Percentiles rank a stretch among this genome's conserved stretches.
phyloP scores from a whole-genome alignment of 2,797 vertebrate species.

The Anabas testudineus region DNA sequence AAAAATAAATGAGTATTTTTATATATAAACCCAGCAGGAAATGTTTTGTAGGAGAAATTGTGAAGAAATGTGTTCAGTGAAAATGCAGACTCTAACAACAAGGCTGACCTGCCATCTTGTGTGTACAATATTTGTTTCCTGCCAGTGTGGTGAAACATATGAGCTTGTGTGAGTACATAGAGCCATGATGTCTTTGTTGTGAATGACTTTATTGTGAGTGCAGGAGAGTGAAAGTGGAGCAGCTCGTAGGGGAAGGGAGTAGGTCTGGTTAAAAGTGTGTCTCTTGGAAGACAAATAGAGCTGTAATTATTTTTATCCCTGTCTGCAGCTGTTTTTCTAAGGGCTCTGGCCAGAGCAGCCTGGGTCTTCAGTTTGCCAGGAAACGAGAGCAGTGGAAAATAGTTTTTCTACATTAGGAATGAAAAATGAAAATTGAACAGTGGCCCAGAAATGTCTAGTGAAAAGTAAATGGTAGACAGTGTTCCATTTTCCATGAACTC shows the following conservation, averaged over 20 bases:
- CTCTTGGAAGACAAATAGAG: constrained; percentile 88
- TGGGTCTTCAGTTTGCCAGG: constrained; percentile 81
- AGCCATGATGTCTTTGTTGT: constrained; percentile 35
- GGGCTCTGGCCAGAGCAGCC: constrained; percentile 83
- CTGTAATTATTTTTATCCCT: constrained; percentile 88
- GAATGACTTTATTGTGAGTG: constrained; percentile 64
- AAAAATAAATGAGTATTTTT: not conserved
- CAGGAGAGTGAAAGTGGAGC: constrained; percentile 61
- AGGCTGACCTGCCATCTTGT: not conserved
- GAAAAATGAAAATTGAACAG: constrained; percentile 80
- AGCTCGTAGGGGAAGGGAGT: constrained; percentile 62
- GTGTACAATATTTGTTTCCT: constrained; percentile 27
- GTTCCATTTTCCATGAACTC: constrained; percentile 89
- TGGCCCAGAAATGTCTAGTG: constrained; percentile 86
- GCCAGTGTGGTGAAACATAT: constrained; percentile 14
- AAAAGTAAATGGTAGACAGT: constrained; percentile 83
- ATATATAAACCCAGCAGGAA: not conserved
- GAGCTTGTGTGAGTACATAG: constrained; percentile 13
- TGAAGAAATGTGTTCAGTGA: not conserved
- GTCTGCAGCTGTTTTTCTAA: constrained; percentile 89
- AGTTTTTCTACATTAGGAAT: constrained; percentile 87
- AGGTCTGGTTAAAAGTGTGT: constrained; percentile 69
- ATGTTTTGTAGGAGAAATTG: not conserved
- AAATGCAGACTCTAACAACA: constrained; percentile 6
- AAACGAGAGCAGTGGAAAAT: constrained; percentile 84